Evolutionary conservation across 2,888 invertebrate species (phyloP).

Genomic region (Rhagium mordax): DNA sequence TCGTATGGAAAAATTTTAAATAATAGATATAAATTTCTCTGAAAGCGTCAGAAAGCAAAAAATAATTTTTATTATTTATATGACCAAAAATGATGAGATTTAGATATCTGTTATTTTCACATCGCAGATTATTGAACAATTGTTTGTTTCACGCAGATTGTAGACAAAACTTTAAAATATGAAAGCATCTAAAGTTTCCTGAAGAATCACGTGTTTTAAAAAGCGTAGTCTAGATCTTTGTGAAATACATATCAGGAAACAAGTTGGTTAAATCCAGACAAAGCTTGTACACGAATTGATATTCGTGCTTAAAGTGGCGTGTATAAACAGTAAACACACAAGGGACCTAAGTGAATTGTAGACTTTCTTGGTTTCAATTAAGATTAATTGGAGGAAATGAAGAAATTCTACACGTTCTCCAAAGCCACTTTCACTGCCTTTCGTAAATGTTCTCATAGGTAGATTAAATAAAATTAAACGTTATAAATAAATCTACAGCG

Average conservation of each 20-base stretch:
- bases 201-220: neutral
- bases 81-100: too few relatives aligned
- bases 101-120: too few relatives aligned
- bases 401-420: neutral
- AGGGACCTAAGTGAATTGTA: neutral
- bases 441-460: neutral
- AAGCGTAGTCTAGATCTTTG: neutral
- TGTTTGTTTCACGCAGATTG: too few relatives aligned
- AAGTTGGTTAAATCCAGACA: neutral
- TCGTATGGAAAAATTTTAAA: too few relatives aligned
- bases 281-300: neutral
- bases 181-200: neutral
- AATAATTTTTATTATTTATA: too few relatives aligned
- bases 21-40: too few relatives aligned
- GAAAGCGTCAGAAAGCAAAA: too few relatives aligned
- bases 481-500: neutral
- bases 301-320: neutral
- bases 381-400: neutral
- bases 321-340: neutral
- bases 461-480: neutral
- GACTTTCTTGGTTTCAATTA: neutral
- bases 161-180: too few relatives aligned
- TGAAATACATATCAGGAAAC: neutral
- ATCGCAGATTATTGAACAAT: too few relatives aligned
- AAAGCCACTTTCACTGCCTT: neutral